Evolutionary conservation across 2,888 invertebrate species (phyloP).

Genomic region (Xanthorhoe designata): DNA sequence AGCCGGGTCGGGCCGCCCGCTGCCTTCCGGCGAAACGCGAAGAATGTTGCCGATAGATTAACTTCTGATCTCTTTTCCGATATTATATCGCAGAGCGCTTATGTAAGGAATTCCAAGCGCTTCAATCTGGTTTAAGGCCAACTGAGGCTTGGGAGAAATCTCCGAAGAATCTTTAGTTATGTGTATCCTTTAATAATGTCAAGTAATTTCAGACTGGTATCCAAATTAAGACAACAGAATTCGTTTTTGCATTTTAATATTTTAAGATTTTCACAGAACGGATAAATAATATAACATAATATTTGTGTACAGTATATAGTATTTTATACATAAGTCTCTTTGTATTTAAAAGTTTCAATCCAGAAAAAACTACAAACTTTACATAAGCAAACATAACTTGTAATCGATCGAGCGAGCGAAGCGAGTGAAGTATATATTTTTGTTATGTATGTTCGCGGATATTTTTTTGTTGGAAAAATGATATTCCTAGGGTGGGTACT

Average conservation of each 20-base stretch:
- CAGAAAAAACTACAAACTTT: not conserved
- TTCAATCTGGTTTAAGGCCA: constrained; percentile 80
- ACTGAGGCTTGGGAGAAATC: constrained; percentile 68
- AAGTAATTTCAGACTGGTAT: constrained; percentile 35
- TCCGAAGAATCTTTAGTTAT: constrained; percentile 48
- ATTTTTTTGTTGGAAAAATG: no score
- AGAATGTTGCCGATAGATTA: constrained; percentile 85
- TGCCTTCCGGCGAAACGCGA: constrained; percentile 84
- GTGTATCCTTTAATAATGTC: constrained; percentile 42
- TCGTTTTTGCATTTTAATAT: constrained; percentile 1
- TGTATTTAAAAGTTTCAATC: not conserved
- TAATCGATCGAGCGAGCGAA: no score
- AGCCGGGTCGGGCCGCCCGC: constrained; percentile 58
- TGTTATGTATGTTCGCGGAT: no score
- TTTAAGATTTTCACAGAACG: not conserved
- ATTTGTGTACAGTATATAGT: not conserved
- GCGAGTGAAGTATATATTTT: no score
- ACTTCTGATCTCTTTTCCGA: constrained; percentile 86
- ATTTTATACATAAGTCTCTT: not conserved
- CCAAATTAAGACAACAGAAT: constrained; percentile 19
- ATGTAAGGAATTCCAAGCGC: constrained; percentile 82
- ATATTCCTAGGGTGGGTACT: no score
- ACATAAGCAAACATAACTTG: not conserved
- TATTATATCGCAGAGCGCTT: constrained; percentile 79
- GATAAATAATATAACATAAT: not conserved